These are phyloP conservation scores for Theristicus caerulescens DNA, from an alignment of 2,113 vertebrate genomes.

Conservation along the genomic window DNA sequence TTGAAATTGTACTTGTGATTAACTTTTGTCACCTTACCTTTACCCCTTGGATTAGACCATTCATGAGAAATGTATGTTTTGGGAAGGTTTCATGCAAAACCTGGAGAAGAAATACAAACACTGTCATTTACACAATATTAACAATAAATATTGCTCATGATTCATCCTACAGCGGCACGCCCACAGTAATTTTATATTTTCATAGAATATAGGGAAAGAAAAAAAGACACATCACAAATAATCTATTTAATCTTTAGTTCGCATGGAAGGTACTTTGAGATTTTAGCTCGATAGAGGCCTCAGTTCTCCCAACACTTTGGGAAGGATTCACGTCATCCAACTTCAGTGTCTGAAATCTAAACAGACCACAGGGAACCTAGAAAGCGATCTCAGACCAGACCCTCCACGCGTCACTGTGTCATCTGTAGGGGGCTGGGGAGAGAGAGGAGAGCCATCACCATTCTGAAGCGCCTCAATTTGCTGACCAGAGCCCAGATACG, in stretches of 20 bases:
- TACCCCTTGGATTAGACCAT: constrained; percentile 88
- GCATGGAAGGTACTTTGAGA: not conserved
- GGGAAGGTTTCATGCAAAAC: constrained; percentile 88
- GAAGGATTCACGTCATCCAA: not conserved
- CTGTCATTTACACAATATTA: not conserved
- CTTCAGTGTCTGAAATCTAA: not conserved
- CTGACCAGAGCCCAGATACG: not conserved
- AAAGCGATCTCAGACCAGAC: not conserved
- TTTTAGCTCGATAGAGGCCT: not conserved
- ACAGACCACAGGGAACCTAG: not conserved
- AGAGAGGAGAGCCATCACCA: not conserved
- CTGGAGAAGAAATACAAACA: constrained; percentile 52
- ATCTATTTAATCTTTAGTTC: not conserved
- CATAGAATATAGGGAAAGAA: not conserved
- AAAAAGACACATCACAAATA: not conserved
- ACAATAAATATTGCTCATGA: not conserved
- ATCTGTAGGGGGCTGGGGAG: not conserved
- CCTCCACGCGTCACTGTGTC: not conserved
- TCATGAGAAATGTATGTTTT: constrained; percentile 90
- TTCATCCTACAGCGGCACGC: not conserved
- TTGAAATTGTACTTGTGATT: not conserved
- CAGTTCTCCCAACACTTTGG: not conserved
- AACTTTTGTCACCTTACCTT: constrained; percentile 72
- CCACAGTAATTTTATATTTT: not conserved
- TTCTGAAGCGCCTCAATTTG: not conserved